Evolutionary conservation across 2,113 vertebrate genomes (phyloP).

Genomic region (Bujurquina vittata): DNA sequence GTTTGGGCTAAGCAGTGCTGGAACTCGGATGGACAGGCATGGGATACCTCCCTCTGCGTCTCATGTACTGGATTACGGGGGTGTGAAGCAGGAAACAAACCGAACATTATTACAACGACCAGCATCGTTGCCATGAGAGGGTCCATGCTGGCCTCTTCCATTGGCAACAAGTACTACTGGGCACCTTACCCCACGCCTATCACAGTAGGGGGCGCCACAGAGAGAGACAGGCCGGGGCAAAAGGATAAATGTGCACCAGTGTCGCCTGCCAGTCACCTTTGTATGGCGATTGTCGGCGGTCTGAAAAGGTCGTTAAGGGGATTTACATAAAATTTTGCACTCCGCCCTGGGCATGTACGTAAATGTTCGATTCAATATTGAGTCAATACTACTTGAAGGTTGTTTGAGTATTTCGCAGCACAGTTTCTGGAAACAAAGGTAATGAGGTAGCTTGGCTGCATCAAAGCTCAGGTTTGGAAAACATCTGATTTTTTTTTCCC

Average conservation of each 20-base stretch:
- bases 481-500: not conserved
- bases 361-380: constrained; percentile 66
- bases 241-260: constrained; percentile 80
- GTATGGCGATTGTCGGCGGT: constrained; percentile 72
- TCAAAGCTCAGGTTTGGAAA: not conserved
- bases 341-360: constrained; percentile 57
- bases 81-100: constrained; percentile 79
- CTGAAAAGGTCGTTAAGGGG: constrained; percentile 82
- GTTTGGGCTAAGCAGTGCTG: constrained; percentile 60
- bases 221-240: constrained; percentile 73
- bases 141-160: constrained; percentile 76
- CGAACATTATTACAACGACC: constrained; percentile 78
- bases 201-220: constrained; percentile 84
- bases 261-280: constrained; percentile 84
- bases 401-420: constrained; percentile 30
- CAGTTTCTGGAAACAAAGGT: constrained; percentile 23
- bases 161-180: constrained; percentile 78
- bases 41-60: constrained; percentile 78
- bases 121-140: constrained; percentile 76
- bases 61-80: constrained; percentile 79
- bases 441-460: not conserved
- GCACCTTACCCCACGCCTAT: constrained; percentile 82
- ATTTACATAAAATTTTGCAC: constrained; percentile 84
- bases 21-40: constrained; percentile 79
- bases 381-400: constrained; percentile 22